phyloP scores from a whole-genome alignment of 2,888 invertebrate species.

The Pycnomerus fuliginosus region DNA sequence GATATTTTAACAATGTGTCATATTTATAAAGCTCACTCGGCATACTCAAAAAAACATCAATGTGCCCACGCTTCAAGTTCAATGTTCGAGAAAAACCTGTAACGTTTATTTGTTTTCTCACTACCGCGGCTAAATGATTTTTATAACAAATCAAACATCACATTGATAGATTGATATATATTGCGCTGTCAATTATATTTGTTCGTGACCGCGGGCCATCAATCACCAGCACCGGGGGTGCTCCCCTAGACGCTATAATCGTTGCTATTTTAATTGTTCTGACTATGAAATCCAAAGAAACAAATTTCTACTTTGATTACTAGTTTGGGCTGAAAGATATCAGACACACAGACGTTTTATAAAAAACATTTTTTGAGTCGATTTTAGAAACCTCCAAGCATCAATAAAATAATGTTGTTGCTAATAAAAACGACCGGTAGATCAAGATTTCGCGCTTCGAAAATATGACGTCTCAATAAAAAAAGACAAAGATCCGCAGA shows the following conservation, averaged over 20 bases:
- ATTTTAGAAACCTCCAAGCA: too few relatives aligned
- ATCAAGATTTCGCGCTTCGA: constrained; percentile 20
- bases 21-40: constrained; percentile 28
- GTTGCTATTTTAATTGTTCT: too few relatives aligned
- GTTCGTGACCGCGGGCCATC: constrained; percentile 13
- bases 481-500: constrained; percentile 30
- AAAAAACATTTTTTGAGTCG: too few relatives aligned
- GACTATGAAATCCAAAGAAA: too few relatives aligned
- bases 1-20: constrained; percentile 26
- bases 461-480: constrained; percentile 39
- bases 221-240: constrained; percentile 19
- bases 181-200: constrained; percentile 16
- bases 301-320: too few relatives aligned
- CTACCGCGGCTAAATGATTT: constrained; percentile 19
- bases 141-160: constrained; percentile 17
- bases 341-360: too few relatives aligned
- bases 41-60: constrained; percentile 27
- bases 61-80: constrained; percentile 27
- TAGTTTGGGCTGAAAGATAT: too few relatives aligned
- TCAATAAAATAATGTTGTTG: constrained; percentile 25
- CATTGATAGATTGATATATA: constrained; percentile 21
- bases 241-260: too few relatives aligned
- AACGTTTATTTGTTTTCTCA: constrained; percentile 31
- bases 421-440: constrained; percentile 20
- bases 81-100: constrained; percentile 33